Evolutionary conservation across 1,140 invertebrate species (phyloP), one percentile per base, ranked within the genome.

Genomic region (Andrena cerasifolii): DNA sequence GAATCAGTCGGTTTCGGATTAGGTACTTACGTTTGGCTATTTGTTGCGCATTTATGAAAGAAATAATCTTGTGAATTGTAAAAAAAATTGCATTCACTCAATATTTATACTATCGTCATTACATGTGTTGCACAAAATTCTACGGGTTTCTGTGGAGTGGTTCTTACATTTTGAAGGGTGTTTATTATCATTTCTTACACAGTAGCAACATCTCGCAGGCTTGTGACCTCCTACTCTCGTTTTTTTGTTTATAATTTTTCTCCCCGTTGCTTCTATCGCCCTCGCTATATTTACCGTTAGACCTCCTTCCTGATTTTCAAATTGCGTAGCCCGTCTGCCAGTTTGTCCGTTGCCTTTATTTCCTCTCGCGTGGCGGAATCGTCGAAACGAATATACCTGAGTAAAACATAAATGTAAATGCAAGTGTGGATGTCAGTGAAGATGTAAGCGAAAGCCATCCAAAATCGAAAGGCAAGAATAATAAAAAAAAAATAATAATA

Each of bases 321-420:
- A 45, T 7, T 45, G 2, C 2, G 10, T 45, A 45, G 43, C 43
- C 8, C 43, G 43, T 45, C 43, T 4, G 56, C 56, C 8, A 59
- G 12, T 33, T 58, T 58, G 6, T 59, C 31, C 2, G 21, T 18
- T 18, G 21, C 21, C 18, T 62, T 62, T 26, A 21, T 18, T 3
- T 18, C 14, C 2, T 45, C 59, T 2, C 33, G 59, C 4, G n/a
- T 61, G 1, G 24, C 21, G 40, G 36, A 26, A 45, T 62, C 61
- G 6, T 62, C 61, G 16, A 62, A 62, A 14, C 59, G 59, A 3
- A 61, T 61, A 12, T 61, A n/a, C n/a, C n/a, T n/a, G n/a, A n/a
- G n/a, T n/a, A n/a, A n/a, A n/a, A n/a, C n/a, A n/a, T n/a, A n/a
- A n/a, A n/a, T n/a, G n/a, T n/a, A n/a, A n/a, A n/a, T n/a, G n/a